These are phyloP conservation scores for Percopsis omiscomaycus DNA, from an alignment of 2,797 vertebrate species.

Conservation along the genomic window DNA sequence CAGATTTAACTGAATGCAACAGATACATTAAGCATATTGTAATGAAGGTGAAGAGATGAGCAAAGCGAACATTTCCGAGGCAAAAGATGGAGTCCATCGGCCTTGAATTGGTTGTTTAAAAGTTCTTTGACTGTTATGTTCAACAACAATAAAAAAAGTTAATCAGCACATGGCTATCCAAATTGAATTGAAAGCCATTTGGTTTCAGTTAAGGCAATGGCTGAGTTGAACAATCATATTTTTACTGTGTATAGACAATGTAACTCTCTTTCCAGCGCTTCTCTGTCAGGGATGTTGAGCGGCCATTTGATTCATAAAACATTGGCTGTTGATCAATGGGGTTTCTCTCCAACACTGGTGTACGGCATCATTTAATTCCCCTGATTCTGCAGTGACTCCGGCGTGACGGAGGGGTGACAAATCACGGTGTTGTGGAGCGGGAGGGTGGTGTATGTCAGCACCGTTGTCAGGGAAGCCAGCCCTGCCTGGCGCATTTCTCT, in stretches of 20 bases:
- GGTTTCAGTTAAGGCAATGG: too few relatives aligned
- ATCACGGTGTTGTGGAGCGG: constrained; percentile 50
- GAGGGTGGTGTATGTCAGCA: constrained; percentile 59
- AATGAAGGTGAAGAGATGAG: too few relatives aligned
- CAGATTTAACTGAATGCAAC: too few relatives aligned
- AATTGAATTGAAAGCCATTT: too few relatives aligned
- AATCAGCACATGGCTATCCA: too few relatives aligned
- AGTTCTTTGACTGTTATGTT: too few relatives aligned
- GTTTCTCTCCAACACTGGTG: constrained; percentile 33
- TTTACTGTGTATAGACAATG: not conserved
- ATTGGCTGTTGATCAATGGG: constrained; percentile 20
- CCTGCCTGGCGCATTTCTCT: constrained; percentile 52
- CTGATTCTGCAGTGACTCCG: constrained; percentile 54
- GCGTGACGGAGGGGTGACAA: constrained; percentile 58
- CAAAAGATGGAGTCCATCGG: too few relatives aligned
- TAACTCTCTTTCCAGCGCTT: not conserved
- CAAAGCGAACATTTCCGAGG: too few relatives aligned
- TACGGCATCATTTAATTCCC: constrained; percentile 59
- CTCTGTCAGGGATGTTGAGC: constrained; percentile 1
- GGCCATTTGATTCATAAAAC: constrained; percentile 4
- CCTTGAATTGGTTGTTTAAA: too few relatives aligned
- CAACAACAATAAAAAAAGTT: too few relatives aligned
- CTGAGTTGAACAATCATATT: too few relatives aligned
- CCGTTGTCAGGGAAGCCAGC: constrained; percentile 56
- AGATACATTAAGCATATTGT: too few relatives aligned